phyloP scores from a whole-genome alignment of 1,140 invertebrate species.

The Homarus americanus region DNA sequence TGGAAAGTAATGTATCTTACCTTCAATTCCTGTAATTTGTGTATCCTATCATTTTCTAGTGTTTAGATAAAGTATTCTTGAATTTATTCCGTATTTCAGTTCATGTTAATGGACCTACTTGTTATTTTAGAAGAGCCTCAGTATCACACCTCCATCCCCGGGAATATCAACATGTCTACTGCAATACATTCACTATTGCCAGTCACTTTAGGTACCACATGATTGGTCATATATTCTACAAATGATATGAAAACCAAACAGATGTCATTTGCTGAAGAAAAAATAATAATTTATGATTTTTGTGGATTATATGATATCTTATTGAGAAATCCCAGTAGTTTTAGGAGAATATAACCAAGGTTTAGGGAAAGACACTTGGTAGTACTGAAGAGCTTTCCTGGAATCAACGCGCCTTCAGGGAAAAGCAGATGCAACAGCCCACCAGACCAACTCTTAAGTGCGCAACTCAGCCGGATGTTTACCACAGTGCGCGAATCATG shows the following conservation, averaged over 20 bases:
- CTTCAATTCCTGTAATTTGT: background rate
- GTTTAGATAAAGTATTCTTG: background rate
- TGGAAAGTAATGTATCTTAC: too few relatives aligned
- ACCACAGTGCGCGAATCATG: too few relatives aligned
- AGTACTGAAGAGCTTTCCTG: conserved; percentile 36
- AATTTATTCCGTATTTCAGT: too few relatives aligned
- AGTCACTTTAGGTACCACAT: background rate
- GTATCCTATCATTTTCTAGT: background rate
- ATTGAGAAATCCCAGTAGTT: too few relatives aligned
- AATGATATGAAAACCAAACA: background rate
- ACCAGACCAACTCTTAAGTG: background rate
- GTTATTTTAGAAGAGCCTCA: background rate
- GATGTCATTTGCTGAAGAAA: background rate
- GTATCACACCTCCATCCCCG: background rate
- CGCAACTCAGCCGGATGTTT: background rate
- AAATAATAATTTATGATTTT: background rate
- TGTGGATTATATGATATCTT: background rate
- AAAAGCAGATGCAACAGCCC: conserved; percentile 38
- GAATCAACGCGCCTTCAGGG: conserved; percentile 38
- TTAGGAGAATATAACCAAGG: background rate
- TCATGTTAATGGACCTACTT: background rate
- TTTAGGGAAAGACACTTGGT: conserved; percentile 11
- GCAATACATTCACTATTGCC: conserved; percentile 21
- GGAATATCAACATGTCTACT: conserved; percentile 35
- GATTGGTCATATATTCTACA: background rate